These are phyloP conservation scores for Bicyclus anynana DNA, from an alignment of 1,140 invertebrate species.

Conservation along the genomic window DNA sequence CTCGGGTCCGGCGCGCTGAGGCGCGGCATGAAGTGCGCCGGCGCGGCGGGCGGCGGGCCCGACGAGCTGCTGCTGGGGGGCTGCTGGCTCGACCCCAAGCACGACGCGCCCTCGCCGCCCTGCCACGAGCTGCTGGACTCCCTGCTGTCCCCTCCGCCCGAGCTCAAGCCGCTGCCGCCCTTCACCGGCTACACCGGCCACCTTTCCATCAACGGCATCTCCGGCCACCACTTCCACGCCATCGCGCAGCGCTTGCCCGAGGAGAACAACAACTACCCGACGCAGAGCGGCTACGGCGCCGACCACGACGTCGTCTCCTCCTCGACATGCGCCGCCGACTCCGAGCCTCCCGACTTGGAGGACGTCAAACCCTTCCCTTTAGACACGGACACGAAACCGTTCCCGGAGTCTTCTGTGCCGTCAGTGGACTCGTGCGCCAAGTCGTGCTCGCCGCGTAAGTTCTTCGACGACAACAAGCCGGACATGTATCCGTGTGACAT, in stretches of 20 bases:
- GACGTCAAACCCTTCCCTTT: slow-evolving; percentile 79
- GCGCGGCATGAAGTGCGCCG: slow-evolving; percentile 66
- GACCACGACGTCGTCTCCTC: slow-evolving; percentile 83
- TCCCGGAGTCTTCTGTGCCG: slow-evolving; percentile 49
- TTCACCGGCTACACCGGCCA: slow-evolving; percentile 91
- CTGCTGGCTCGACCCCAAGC: slow-evolving; percentile 77
- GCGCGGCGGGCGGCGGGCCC: slow-evolving; percentile 45
- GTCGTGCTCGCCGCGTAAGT: slow-evolving; percentile 67
- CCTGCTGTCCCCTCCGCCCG: slow-evolving; percentile 81
- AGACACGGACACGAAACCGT: slow-evolving; percentile 75
- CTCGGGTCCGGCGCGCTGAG: slow-evolving; percentile 61
- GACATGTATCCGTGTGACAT: slow-evolving; percentile 81
- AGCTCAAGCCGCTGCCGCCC: slow-evolving; percentile 91
- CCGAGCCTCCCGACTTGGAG: slow-evolving; percentile 75
- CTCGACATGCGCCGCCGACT: slow-evolving; percentile 81
- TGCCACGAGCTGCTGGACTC: slow-evolving; percentile 78
- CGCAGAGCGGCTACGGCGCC: slow-evolving; percentile 78
- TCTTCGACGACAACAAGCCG: slow-evolving; percentile 66
- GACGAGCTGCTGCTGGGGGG: slow-evolving; percentile 78
- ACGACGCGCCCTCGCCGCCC: slow-evolving; percentile 59
- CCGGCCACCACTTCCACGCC: slow-evolving; percentile 91
- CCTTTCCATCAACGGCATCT: slow-evolving; percentile 89
- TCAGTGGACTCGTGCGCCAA: slow-evolving; percentile 63
- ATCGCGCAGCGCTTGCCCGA: slow-evolving; percentile 84
- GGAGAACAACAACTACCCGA: slow-evolving; percentile 83